Evolutionary conservation across 2,888 invertebrate genomes (phyloP), one percentile per base, ranked within the genome.

Genomic region (Apotomis turbidana): DNA sequence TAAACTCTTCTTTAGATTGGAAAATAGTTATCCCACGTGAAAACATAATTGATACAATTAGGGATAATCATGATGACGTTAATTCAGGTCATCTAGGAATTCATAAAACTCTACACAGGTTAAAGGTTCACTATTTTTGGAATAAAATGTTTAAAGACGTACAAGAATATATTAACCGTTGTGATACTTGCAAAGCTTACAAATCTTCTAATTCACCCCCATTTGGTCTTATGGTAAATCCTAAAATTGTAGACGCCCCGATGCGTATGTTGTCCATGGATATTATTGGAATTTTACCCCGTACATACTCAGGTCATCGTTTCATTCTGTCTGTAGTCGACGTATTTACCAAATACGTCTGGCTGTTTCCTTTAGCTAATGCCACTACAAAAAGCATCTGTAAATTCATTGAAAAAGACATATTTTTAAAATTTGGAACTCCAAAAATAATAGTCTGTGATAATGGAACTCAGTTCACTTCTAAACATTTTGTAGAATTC

Each of bases 401-500:
- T 61, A 69, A 62, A 49, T 52, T 54, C 46, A 10, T 69, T 3
- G 70, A 63, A 59, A 64, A 41, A 41, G 59, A 64, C 10, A 67
- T 67, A 59, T 58, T 70, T 15, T n/a, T 70, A 8, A 63, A 41
- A n/a, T 70, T 64, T 64, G 70, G 70, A 3, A 58, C 38, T 27
- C 70, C 70, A 9, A 63, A 70, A 10, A 44, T 60, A 12, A 12
- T 70, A 41, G 46, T 70, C 6, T 64, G 64, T 64, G 70, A 70
- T n/a, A 70, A 70, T 64, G 70, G 64, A n/a, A 52, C 64, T 5
- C 59, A 64, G n/a, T 63, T 70, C 4, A 64, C 59, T 44, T 70
- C 70, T 27, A 58, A 59, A 36, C 5, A 57, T 38, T 63, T 70
- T 59, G 49, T 49, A 8, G 59, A 70, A 5, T 70, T 70, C 38